A percentile compares a stretch with the other conserved stretches of the same genome.
Conservation (phyloP, 2,113 vertebrate genomes). For the Sprattus sprattus region DNA sequence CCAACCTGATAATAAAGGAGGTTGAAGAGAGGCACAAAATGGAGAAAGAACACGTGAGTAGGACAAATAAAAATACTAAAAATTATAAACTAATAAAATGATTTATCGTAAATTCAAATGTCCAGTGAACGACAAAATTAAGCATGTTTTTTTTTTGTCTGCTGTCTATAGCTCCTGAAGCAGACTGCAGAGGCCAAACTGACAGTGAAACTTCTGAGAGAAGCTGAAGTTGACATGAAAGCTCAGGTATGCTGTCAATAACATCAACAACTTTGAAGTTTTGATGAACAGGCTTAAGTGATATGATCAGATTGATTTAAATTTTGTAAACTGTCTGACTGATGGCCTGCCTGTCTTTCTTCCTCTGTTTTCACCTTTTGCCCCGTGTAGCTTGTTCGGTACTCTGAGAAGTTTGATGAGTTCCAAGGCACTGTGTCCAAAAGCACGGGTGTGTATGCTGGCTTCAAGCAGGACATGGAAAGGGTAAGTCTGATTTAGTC, state of each 20-base stretch:
- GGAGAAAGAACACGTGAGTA: slow-evolving; percentile 86
- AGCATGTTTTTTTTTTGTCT: slow-evolving; percentile 18
- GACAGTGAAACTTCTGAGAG: slow-evolving; percentile 86
- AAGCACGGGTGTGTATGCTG: slow-evolving; percentile 90
- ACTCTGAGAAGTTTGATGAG: slow-evolving; percentile 96
- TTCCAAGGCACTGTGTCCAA: slow-evolving; percentile 92
- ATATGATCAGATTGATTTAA: slow-evolving; percentile 12
- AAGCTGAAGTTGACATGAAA: slow-evolving; percentile 86
- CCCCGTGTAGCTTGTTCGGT: slow-evolving; percentile 82
- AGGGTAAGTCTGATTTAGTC: slow-evolving; percentile 76
- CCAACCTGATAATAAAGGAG: slow-evolving; percentile 87
- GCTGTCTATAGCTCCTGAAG: slow-evolving; percentile 79
- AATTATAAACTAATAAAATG: too few relatives aligned
- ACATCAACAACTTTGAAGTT: neutral
- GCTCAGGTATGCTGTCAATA: slow-evolving; percentile 76
- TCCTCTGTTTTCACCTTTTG: neutral
- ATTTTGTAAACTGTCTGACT: slow-evolving; percentile 10
- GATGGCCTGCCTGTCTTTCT: neutral
- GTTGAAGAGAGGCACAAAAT: slow-evolving; percentile 82
- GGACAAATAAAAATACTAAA: neutral
- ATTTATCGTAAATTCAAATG: neutral
- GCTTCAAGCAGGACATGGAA: slow-evolving; percentile 98
- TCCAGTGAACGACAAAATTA: neutral
- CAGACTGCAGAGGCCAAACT: slow-evolving; percentile 86
- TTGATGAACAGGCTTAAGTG: neutral